Percentiles rank a stretch among this genome's conserved stretches.
These are phyloP conservation scores for Odontesthes bonariensis DNA, from an alignment of 2,113 vertebrate species.

Conservation along the genomic window DNA sequence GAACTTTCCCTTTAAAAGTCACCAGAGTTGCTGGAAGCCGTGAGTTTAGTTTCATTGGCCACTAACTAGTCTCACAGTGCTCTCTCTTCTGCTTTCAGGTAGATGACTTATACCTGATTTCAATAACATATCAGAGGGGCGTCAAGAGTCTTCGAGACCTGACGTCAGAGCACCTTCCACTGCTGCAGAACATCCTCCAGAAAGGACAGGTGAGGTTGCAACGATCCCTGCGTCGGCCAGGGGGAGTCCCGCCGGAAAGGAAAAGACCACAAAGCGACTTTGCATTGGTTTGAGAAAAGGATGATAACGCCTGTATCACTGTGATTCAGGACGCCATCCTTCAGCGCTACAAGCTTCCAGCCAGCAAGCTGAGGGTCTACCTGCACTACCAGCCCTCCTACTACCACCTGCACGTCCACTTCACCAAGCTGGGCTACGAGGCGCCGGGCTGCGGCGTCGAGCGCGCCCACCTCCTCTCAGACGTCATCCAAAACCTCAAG, in stretches of 20 bases:
- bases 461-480: conserved; percentile 89
- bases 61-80: background rate
- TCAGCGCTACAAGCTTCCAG: conserved; percentile 78
- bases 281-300: background rate
- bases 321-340: conserved; percentile 84
- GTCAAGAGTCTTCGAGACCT: conserved; percentile 91
- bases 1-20: background rate
- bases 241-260: too few species aligned
- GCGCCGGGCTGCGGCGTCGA: conserved; percentile 89
- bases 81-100: conserved; percentile 76
- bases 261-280: background rate
- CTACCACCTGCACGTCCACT: conserved; percentile 94
- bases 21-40: background rate
- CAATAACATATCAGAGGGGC: conserved; percentile 85
- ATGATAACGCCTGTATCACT: background rate
- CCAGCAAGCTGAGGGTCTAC: conserved; percentile 86
- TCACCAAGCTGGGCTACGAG: conserved; percentile 90
- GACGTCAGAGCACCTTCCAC: conserved; percentile 85
- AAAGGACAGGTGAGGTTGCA: conserved; percentile 87
- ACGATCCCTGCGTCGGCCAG: too few species aligned
- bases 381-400: conserved; percentile 98
- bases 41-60: too few species aligned
- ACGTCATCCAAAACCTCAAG: conserved; percentile 91
- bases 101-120: conserved; percentile 93
- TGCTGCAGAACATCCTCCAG: conserved; percentile 87